A percentile compares a stretch with the other conserved stretches of the same genome.
Evolutionary conservation across 1,140 invertebrate genomes (phyloP).

Genomic region (Tetramorium alpestre): DNA sequence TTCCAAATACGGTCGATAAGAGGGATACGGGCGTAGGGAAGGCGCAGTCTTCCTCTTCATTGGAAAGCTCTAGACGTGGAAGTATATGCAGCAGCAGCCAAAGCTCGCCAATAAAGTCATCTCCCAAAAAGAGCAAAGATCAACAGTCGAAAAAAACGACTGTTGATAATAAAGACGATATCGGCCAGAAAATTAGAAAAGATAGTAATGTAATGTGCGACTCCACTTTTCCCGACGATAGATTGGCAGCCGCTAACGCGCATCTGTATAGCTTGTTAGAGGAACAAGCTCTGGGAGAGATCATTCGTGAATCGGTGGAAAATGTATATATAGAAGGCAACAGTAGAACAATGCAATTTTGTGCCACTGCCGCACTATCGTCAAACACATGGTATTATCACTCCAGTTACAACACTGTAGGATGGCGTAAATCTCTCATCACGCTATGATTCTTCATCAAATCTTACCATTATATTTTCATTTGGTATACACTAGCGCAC

Average conservation of each 20-base stretch:
- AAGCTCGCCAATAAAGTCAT: conserved; percentile 78
- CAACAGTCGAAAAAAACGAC: conserved; percentile 69
- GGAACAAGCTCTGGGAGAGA: conserved; percentile 82
- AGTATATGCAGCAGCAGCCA: conserved; percentile 78
- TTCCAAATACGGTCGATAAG: conserved; percentile 80
- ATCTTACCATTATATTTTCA: conserved; percentile 46
- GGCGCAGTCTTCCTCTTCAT: conserved; percentile 73
- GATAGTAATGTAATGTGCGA: conserved; percentile 75
- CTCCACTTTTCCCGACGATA: conserved; percentile 77
- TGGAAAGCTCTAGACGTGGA: conserved; percentile 80
- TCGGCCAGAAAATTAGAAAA: conserved; percentile 70
- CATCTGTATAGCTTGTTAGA: conserved; percentile 84
- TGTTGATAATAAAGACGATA: conserved; percentile 58
- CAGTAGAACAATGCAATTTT: conserved; percentile 70
- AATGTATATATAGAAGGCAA: conserved; percentile 70
- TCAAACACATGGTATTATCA: conserved; percentile 73
- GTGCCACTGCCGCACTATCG: conserved; percentile 66
- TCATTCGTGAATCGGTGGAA: conserved; percentile 71
- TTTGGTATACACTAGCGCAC: conserved; percentile 48
- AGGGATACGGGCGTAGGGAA: conserved; percentile 74
- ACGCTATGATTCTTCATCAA: conserved; percentile 57
- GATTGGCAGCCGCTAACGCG: conserved; percentile 79
- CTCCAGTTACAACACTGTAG: conserved; percentile 70
- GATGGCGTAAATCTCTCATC: conserved; percentile 61
- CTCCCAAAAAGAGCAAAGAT: conserved; percentile 80